Percentiles rank a stretch among this genome's conserved stretches.
Conservation (phyloP, 2,797 vertebrate species). For the Micropoecilia bifurca region DNA sequence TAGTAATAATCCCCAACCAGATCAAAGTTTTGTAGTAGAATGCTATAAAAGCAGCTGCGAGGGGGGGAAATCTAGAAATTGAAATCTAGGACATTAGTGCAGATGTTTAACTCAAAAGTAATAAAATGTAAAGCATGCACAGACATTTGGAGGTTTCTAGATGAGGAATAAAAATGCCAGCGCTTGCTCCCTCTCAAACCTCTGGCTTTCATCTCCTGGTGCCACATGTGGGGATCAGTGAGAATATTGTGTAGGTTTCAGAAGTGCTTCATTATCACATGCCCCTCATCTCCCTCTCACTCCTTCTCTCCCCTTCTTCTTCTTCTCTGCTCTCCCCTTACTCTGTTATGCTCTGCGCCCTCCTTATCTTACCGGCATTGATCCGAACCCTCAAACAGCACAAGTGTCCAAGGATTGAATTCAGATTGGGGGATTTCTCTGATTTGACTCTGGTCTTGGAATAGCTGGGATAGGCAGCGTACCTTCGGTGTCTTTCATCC, state of each 20-base stretch:
- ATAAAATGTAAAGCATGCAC: conserved; percentile 5
- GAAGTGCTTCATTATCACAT: conserved; percentile 48
- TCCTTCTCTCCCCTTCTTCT: conserved; percentile 7
- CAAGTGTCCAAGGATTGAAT: conserved; percentile 57
- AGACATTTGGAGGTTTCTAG: conserved; percentile 6
- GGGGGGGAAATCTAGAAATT: not conserved
- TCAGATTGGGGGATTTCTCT: conserved; percentile 54
- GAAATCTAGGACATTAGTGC: not conserved
- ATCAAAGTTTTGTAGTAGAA: not conserved
- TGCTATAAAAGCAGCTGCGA: not conserved
- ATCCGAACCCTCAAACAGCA: conserved; percentile 52
- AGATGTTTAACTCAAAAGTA: conserved; percentile 6
- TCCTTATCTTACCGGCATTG: conserved; percentile 56
- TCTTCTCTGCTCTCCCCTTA: conserved; percentile 8
- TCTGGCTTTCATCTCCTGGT: conserved; percentile 47
- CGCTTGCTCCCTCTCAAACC: conserved; percentile 24
- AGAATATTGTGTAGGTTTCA: conserved; percentile 54
- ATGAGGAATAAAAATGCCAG: conserved; percentile 5
- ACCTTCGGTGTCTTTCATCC: conserved; percentile 51
- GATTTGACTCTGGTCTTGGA: conserved; percentile 38
- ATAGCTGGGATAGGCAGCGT: conserved; percentile 27
- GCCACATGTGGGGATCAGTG: conserved; percentile 51
- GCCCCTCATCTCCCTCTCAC: conserved; percentile 14
- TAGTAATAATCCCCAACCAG: not conserved
- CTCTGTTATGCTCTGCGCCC: conserved; percentile 33